Conservation (phyloP, 1,140 invertebrate genomes). For the Brachionus angularis region DNA sequence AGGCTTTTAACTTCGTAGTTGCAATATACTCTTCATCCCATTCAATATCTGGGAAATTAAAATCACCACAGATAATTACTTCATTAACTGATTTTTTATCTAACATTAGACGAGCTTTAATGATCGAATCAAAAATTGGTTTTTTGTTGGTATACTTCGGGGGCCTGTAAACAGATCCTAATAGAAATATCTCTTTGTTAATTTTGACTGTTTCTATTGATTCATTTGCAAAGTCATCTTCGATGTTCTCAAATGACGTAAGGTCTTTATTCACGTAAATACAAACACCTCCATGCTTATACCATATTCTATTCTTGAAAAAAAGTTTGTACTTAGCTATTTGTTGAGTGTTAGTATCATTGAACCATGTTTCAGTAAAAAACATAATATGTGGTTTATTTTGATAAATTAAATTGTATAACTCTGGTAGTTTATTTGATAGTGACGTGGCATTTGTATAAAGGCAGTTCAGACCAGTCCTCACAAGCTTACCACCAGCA, state of each 20-base stretch:
- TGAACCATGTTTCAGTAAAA: not conserved
- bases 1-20: too few species aligned
- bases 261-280: not conserved
- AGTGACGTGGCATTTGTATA: constrained; percentile 4
- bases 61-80: not conserved
- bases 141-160: not conserved
- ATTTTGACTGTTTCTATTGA: not conserved
- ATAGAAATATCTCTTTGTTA: not conserved
- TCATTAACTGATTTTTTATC: not conserved
- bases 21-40: not conserved
- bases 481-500: too few species aligned
- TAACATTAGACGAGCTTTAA: not conserved
- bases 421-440: not conserved
- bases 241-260: not conserved
- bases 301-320: not conserved
- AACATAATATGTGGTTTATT: not conserved
- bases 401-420: not conserved
- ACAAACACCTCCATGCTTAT: not conserved
- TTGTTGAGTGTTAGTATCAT: not conserved
- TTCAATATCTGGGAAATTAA: not conserved
- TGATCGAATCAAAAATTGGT: not conserved
- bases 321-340: not conserved
- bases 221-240: not conserved
- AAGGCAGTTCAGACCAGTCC: not conserved
- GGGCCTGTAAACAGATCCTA: not conserved